Evolutionary conservation across 2,113 vertebrate genomes (phyloP).

Genomic region (Chrysochloris asiatica): DNA sequence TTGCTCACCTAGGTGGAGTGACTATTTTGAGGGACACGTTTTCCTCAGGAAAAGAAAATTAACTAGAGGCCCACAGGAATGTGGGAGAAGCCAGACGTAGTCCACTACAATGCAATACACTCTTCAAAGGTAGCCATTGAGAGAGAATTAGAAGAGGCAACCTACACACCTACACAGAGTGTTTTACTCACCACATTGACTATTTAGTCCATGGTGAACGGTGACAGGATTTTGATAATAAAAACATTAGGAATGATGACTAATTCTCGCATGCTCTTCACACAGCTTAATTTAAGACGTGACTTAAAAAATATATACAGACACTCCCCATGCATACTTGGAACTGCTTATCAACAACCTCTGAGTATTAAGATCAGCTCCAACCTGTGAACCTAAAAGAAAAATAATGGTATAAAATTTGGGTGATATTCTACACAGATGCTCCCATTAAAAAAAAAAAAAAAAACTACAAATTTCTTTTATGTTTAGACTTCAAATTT

Average conservation of each 20-base stretch:
- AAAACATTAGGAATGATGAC: neutral
- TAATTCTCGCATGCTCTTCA: constrained; percentile 46
- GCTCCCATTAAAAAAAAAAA: too few species aligned
- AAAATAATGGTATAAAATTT: neutral
- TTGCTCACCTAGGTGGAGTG: neutral
- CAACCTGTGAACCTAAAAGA: neutral
- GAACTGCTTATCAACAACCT: constrained; percentile 26
- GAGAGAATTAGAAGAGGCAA: neutral
- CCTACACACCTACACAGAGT: neutral
- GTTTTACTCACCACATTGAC: neutral
- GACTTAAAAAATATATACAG: constrained; percentile 59
- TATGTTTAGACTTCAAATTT: constrained; percentile 45
- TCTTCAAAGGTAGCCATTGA: neutral
- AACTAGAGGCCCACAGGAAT: neutral
- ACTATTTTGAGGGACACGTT: neutral
- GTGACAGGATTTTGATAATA: neutral
- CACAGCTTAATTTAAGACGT: constrained; percentile 51
- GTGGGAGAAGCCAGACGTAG: neutral
- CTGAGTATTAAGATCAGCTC: neutral
- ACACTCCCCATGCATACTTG: neutral
- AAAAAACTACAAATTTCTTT: neutral
- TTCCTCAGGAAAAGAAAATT: neutral
- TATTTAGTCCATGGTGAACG: neutral
- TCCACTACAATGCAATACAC: neutral
- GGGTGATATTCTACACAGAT: neutral